phyloP scores from a whole-genome alignment of 92 coral and sea anemone species.

The Epizoanthus stellaris region DNA sequence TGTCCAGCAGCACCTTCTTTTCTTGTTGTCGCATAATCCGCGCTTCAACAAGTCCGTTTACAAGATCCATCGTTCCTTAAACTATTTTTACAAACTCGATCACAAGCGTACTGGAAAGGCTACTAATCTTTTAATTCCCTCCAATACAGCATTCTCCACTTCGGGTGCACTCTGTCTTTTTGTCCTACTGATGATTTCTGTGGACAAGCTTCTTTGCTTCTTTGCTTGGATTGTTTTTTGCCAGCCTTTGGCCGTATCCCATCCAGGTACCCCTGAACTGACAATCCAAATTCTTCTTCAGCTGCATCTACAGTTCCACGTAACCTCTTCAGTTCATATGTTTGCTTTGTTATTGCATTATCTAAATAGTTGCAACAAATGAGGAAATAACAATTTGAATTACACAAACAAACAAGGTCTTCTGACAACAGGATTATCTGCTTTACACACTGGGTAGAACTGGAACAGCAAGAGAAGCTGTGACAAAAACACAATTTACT shows the following conservation, averaged over 20 bases:
- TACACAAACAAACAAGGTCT: too few species aligned
- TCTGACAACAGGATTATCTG: too few species aligned
- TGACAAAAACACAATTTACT: too few species aligned
- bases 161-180: background rate
- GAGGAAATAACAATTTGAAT: too few species aligned
- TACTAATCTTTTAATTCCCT: background rate
- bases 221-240: too few species aligned
- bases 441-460: too few species aligned
- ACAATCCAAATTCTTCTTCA: background rate
- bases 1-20: background rate
- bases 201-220: background rate
- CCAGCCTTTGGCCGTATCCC: background rate
- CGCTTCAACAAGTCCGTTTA: background rate
- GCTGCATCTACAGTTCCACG: background rate
- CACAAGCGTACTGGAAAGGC: too few species aligned
- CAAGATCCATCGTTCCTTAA: background rate
- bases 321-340: background rate
- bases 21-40: background rate
- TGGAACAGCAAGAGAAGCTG: too few species aligned
- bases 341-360: constrained; percentile 1
- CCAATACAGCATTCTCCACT: constrained; percentile 2
- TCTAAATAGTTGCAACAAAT: background rate
- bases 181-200: background rate
- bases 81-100: background rate
- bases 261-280: background rate